These are phyloP conservation scores for Tadarida brasiliensis DNA, from an alignment of 2,797 vertebrate species.

Conservation along the genomic window DNA sequence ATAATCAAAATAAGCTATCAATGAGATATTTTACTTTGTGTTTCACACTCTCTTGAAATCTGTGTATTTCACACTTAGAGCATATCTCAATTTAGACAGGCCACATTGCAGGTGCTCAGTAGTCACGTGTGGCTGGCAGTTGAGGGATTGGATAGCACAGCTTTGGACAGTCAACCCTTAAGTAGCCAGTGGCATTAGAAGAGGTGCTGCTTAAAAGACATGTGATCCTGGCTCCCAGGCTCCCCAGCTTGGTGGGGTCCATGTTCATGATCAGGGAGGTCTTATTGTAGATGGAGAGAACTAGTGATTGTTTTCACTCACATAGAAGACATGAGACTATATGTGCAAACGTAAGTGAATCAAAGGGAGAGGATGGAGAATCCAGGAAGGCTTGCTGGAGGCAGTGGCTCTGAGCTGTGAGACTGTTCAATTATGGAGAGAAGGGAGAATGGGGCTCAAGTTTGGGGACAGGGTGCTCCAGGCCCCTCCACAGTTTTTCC, in stretches of 20 bases:
- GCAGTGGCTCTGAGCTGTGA: background rate
- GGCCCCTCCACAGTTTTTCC: background rate
- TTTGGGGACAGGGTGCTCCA: background rate
- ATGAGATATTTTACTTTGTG: background rate
- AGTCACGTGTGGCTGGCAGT: background rate
- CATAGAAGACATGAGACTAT: background rate
- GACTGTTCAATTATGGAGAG: background rate
- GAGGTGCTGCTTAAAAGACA: conserved; percentile 3
- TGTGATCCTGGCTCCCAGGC: background rate
- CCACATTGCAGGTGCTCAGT: background rate
- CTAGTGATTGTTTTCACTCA: background rate
- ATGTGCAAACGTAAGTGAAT: background rate
- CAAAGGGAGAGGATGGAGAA: background rate
- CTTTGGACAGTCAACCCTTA: background rate
- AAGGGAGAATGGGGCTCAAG: background rate
- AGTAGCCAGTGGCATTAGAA: background rate
- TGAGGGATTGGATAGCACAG: background rate
- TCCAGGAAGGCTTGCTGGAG: background rate
- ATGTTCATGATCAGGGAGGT: background rate
- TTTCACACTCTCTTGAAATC: background rate
- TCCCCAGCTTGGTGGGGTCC: background rate
- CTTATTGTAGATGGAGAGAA: background rate
- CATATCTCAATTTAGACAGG: background rate
- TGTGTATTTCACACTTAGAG: background rate
- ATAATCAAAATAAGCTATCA: background rate